Conservation (phyloP, 2,888 invertebrate species). For the Selenia dentaria region DNA sequence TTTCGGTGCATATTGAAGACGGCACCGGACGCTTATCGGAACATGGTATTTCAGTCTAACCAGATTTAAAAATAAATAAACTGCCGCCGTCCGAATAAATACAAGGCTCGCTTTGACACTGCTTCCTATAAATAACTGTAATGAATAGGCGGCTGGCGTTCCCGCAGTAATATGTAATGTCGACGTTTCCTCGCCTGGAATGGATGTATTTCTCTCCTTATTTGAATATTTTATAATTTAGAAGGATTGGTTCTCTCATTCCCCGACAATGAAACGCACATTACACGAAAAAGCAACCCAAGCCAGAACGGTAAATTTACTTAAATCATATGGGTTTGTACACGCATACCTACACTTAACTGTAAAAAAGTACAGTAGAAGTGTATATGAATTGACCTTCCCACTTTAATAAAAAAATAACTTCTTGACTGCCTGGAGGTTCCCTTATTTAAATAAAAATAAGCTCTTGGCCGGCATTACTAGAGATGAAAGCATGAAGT, state of each 20-base stretch:
- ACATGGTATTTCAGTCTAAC: conserved; percentile 71
- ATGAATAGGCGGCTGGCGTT: conserved; percentile 78
- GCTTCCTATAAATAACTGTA: conserved; percentile 81
- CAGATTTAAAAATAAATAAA: conserved; percentile 79
- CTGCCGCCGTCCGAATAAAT: conserved; percentile 74
- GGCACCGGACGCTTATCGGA: conserved; percentile 72
- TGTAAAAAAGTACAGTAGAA: conserved; percentile 22
- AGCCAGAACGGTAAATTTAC: conserved; percentile 19
- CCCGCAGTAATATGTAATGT: conserved; percentile 76
- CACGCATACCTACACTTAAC: conserved; percentile 14
- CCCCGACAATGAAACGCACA: conserved; percentile 47
- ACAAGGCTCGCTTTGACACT: conserved; percentile 77
- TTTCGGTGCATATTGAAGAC: conserved; percentile 55
- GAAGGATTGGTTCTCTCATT: conserved; percentile 57
- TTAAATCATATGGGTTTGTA: conserved; percentile 15
- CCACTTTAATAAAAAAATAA: conserved; percentile 21
- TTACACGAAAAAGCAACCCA: conserved; percentile 22
- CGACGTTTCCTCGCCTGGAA: conserved; percentile 70
- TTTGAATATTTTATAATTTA: conserved; percentile 77
- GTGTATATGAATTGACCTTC: conserved; percentile 26
- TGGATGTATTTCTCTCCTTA: conserved; percentile 75
- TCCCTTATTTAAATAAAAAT: conserved; percentile 25
- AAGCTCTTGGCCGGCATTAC: conserved; percentile 12
- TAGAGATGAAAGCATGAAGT: conserved; percentile 15
- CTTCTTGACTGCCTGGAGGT: conserved; percentile 11